These are phyloP conservation scores for Xiphorhynchus erythropygius DNA, from an alignment of 2,797 vertebrate genomes.

Conservation along the genomic window DNA sequence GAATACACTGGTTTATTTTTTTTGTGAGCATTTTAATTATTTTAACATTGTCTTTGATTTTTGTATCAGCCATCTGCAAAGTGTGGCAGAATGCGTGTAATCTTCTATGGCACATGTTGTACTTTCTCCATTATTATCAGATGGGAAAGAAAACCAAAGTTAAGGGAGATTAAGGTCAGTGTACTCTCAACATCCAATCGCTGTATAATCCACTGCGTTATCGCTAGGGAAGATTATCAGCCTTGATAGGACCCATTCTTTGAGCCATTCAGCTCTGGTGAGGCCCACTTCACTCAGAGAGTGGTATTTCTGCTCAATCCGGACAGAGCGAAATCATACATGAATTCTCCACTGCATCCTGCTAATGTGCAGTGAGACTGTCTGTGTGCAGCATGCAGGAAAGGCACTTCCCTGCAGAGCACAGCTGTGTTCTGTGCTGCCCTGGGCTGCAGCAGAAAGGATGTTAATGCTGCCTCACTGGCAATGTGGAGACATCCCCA, in stretches of 20 bases:
- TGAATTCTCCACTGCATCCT: neutral
- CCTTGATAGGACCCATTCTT: constrained; percentile 44
- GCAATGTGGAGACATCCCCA: neutral
- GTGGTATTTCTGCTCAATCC: neutral
- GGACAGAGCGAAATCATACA: neutral
- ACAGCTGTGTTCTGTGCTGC: neutral
- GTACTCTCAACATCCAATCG: constrained; percentile 5
- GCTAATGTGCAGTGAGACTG: neutral
- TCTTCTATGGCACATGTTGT: constrained; percentile 29
- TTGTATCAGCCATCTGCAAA: constrained; percentile 49
- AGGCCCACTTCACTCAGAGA: neutral
- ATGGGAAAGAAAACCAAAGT: constrained; percentile 55
- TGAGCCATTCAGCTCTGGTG: constrained; percentile 2
- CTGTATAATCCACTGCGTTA: constrained; percentile 52
- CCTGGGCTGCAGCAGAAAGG: neutral
- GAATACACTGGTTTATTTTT: constrained; percentile 26
- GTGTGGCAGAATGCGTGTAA: constrained; percentile 17
- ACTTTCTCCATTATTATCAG: constrained; percentile 52
- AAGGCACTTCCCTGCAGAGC: neutral
- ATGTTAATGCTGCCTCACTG: rapidly evolving
- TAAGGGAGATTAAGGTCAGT: constrained; percentile 61
- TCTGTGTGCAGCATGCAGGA: neutral
- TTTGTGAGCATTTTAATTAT: constrained; percentile 34
- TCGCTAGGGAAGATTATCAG: constrained; percentile 45
- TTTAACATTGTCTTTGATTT: constrained; percentile 50